A percentile compares a stretch with the other conserved stretches of the same genome.
Conservation (phyloP, 2,113 vertebrate genomes). For the Chloebia gouldiae region DNA sequence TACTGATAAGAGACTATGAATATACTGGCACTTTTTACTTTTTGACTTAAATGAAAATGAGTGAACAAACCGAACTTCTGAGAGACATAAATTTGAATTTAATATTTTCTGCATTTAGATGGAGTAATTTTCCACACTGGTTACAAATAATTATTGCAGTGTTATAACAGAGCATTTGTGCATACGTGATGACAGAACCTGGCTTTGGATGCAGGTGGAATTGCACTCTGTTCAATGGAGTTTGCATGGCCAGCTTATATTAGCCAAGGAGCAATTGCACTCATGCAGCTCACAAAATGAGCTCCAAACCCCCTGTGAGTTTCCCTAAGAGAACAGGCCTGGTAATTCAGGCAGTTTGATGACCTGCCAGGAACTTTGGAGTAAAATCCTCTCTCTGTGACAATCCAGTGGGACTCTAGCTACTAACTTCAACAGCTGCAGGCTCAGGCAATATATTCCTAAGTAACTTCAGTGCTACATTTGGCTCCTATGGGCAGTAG, state of each 20-base stretch:
- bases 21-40: neutral
- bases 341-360: neutral
- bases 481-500: neutral
- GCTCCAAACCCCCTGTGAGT: neutral
- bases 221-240: neutral
- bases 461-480: neutral
- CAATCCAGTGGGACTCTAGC: neutral
- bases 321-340: neutral
- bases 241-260: neutral
- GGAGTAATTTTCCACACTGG: neutral
- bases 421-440: neutral
- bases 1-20: neutral
- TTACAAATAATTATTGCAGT: neutral
- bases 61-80: neutral
- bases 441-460: neutral
- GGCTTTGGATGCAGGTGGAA: neutral
- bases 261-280: neutral
- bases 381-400: neutral
- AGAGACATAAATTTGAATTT: neutral
- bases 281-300: neutral
- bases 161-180: neutral
- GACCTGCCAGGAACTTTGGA: neutral
- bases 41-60: neutral
- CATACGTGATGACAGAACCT: neutral
- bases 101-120: neutral